Conservation (phyloP, 2,888 invertebrate species). For the Anoplius nigerrimus region DNA sequence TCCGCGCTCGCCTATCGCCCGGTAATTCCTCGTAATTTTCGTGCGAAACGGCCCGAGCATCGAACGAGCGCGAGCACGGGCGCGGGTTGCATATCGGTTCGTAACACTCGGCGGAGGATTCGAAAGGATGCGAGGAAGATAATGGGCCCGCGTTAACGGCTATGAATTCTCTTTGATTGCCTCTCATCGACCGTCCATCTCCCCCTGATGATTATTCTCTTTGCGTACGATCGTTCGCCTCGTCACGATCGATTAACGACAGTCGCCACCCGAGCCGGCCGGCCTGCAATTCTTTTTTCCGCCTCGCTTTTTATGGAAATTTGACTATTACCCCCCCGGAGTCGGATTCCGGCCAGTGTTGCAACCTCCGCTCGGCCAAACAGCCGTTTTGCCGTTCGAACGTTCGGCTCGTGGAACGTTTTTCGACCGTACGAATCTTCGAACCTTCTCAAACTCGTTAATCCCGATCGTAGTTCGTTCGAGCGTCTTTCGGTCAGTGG, state of each 20-base stretch:
- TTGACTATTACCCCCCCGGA: not conserved
- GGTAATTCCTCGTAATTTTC: not conserved
- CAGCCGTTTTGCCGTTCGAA: too few relatives aligned
- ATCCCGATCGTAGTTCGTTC: too few relatives aligned
- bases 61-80: conserved; percentile 1
- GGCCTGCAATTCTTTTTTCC: not conserved
- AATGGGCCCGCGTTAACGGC: conserved; percentile 26
- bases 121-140: conserved; percentile 24
- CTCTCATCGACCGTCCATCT: conserved; percentile 12
- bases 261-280: not conserved
- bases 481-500: too few relatives aligned
- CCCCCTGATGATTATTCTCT: conserved; percentile 45
- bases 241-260: conserved; percentile 8
- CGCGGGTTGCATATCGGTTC: conserved; percentile 2
- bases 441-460: too few relatives aligned
- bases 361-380: too few relatives aligned
- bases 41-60: not conserved
- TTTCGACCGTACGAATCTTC: too few relatives aligned
- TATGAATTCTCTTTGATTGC: conserved; percentile 50
- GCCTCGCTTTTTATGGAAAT: not conserved
- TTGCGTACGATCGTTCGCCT: conserved; percentile 14
- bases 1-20: not conserved
- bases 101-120: conserved; percentile 11
- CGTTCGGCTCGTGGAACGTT: too few relatives aligned
- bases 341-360: not conserved